These are phyloP conservation scores for Drosophila insularis DNA, from an alignment of 1,140 invertebrate genomes.

Conservation along the genomic window DNA sequence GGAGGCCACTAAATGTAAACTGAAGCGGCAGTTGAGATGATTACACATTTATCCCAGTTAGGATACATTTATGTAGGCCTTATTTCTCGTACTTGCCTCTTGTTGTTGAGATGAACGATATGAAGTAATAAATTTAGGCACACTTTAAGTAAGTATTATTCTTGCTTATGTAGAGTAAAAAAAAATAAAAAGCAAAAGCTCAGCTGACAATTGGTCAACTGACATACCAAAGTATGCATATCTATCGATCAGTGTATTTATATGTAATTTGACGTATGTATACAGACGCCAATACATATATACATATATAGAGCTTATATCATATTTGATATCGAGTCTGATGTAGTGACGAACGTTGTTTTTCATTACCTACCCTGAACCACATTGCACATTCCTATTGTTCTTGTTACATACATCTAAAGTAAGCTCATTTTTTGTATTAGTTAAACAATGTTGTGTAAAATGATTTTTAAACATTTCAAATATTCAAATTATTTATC, in stretches of 20 bases:
- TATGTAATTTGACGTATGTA: conserved; percentile 26
- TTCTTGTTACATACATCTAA: conserved; percentile 20
- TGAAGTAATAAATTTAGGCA: conserved; percentile 49
- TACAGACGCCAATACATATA: conserved; percentile 19
- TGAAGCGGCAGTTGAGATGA: neutral
- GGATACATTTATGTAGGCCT: neutral
- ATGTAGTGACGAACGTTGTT: conserved; percentile 19
- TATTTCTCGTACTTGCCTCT: neutral
- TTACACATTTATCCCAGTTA: conserved; percentile 29
- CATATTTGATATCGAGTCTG: conserved; percentile 22
- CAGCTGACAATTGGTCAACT: conserved; percentile 74
- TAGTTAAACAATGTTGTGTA: conserved; percentile 24
- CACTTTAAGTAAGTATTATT: conserved; percentile 36
- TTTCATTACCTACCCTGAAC: conserved; percentile 17
- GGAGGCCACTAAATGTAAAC: conserved; percentile 30
- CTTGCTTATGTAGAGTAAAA: conserved; percentile 48
- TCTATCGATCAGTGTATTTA: neutral
- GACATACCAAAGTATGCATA: conserved; percentile 21
- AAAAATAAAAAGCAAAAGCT: conserved; percentile 21
- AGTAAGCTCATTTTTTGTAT: conserved; percentile 28
- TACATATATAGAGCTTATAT: conserved; percentile 5
- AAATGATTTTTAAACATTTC: conserved; percentile 20
- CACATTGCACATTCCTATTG: conserved; percentile 1
- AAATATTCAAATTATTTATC: conserved; percentile 32
- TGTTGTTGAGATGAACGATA: conserved; percentile 21